Evolutionary conservation across 2,113 vertebrate species (phyloP).

Genomic region (Centropus bengalensis): DNA sequence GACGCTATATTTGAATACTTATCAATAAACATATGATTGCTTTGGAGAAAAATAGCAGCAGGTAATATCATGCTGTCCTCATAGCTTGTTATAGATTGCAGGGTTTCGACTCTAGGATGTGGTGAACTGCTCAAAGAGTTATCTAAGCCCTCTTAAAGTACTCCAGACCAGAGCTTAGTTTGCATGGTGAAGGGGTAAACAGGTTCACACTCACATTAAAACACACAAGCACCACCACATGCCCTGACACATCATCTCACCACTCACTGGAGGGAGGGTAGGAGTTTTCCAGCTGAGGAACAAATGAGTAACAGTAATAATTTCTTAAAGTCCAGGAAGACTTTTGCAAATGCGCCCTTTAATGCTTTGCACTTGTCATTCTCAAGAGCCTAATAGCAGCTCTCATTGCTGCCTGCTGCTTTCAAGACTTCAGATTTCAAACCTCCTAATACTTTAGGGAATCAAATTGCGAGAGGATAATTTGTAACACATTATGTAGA

Average conservation of each 20-base stretch:
- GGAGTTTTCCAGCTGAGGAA: not conserved
- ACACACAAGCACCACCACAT: not conserved
- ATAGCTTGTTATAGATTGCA: not conserved
- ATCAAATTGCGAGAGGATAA: not conserved
- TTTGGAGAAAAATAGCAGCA: slow-evolving; percentile 41
- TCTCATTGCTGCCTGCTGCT: not conserved
- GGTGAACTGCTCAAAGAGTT: no score
- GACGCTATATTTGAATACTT: slow-evolving; percentile 36
- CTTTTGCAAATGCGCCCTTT: not conserved
- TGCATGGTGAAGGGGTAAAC: not conserved
- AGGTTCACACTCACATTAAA: not conserved
- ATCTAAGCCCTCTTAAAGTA: not conserved
- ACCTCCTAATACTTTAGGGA: not conserved
- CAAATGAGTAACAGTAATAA: not conserved
- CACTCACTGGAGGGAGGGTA: not conserved
- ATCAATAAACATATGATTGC: not conserved
- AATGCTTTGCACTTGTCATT: not conserved
- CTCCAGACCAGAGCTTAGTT: not conserved
- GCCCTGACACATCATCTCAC: not conserved
- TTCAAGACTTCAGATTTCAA: not conserved
- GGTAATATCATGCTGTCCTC: not conserved
- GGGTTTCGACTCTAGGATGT: no score
- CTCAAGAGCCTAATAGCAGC: not conserved
- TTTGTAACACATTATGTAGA: not conserved
- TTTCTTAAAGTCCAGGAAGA: not conserved